Evolutionary conservation across 2,888 invertebrate species (phyloP).

Genomic region (Byasa hedistus): DNA sequence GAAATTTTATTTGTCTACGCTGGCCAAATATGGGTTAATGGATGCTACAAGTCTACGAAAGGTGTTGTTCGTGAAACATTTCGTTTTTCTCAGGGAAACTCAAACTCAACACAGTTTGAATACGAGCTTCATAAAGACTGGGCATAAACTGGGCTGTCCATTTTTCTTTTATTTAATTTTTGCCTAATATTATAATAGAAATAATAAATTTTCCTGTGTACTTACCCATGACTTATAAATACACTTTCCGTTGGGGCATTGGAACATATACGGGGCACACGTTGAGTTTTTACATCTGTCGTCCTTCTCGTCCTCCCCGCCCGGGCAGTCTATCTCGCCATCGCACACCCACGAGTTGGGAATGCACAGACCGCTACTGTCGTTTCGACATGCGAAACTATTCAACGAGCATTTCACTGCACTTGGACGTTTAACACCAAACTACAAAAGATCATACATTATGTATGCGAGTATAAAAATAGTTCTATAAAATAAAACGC

Average conservation of each 20-base stretch:
- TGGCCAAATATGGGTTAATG: no score
- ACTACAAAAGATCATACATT: constrained; percentile 3
- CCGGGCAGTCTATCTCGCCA: constrained; percentile 87
- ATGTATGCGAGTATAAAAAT: no score
- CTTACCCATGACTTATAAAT: constrained; percentile 80
- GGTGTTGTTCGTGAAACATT: no score
- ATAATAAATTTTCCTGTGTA: constrained; percentile 11
- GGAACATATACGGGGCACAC: constrained; percentile 87
- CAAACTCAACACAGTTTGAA: no score
- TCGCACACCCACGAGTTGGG: constrained; percentile 90
- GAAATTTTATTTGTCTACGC: not conserved
- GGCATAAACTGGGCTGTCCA: no score
- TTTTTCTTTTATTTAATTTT: no score
- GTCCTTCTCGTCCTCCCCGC: constrained; percentile 85
- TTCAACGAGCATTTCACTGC: constrained; percentile 50
- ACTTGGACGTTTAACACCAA: constrained; percentile 44
- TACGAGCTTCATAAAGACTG: no score
- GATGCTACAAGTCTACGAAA: no score
- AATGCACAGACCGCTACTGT: constrained; percentile 80
- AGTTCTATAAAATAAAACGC: no score
- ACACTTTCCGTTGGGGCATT: constrained; percentile 81
- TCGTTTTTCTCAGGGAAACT: no score
- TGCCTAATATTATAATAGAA: no score
- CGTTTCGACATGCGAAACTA: constrained; percentile 62
- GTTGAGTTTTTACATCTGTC: constrained; percentile 81